These are phyloP conservation scores for Aphidius ervi DNA, from an alignment of 1,140 invertebrate species.

Conservation along the genomic window DNA sequence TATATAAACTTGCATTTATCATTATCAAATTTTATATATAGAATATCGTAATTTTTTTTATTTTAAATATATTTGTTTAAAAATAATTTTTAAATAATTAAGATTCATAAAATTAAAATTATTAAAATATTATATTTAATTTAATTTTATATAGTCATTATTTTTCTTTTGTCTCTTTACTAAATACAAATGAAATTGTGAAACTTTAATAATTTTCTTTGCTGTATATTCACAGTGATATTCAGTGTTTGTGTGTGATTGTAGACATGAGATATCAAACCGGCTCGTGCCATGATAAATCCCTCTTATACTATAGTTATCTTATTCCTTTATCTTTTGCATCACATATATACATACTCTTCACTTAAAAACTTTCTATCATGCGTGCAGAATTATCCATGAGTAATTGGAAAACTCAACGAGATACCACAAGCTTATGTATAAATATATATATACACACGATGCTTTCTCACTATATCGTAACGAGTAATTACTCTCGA, in stretches of 20 bases:
- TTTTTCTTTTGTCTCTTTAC: not conserved
- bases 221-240: too few relatives aligned
- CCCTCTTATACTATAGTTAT: conserved; percentile 6
- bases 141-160: not conserved
- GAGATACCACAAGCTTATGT: not conserved
- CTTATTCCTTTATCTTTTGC: not conserved
- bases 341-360: not conserved
- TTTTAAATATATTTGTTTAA: too few relatives aligned
- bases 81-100: too few relatives aligned
- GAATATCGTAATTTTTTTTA: too few relatives aligned
- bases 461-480: conserved; percentile 32
- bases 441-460: conserved; percentile 23
- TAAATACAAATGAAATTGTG: not conserved
- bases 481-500: conserved; percentile 37
- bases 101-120: too few relatives aligned
- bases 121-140: too few relatives aligned
- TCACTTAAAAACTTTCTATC: too few relatives aligned
- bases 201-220: too few relatives aligned
- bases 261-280: conserved; percentile 14
- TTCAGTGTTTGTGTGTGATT: not conserved
- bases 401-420: conserved; percentile 35
- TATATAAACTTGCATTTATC: too few relatives aligned
- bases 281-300: conserved; percentile 22
- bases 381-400: conserved; percentile 6
- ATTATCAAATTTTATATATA: not conserved